Percentiles rank a stretch among this genome's conserved stretches.
phyloP scores from a whole-genome alignment of 1,140 invertebrate species.

The Euborellia annulipes region DNA sequence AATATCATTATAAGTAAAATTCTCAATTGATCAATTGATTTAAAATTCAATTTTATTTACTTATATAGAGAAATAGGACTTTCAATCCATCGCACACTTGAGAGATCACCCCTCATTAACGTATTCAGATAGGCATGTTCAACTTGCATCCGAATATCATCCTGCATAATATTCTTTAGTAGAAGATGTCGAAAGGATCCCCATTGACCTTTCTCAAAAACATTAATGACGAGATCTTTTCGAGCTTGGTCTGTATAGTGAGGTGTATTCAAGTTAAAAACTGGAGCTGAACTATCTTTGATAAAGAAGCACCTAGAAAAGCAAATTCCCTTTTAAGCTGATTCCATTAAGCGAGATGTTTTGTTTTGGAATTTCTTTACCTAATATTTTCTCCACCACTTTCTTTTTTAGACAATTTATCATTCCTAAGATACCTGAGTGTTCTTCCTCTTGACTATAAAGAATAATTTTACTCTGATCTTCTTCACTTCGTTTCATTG shows the following conservation, averaged over 20 bases:
- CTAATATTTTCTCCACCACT: no score
- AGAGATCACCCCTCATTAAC: slow-evolving; percentile 63
- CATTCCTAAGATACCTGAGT: no score
- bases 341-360: not conserved
- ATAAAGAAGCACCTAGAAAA: slow-evolving; percentile 9
- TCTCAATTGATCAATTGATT: no score
- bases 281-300: slow-evolving; percentile 2
- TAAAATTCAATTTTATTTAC: no score
- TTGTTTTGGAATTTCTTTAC: no score
- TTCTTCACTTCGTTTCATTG: no score
- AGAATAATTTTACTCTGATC: no score
- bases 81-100: slow-evolving; percentile 67
- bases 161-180: not conserved
- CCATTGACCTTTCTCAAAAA: slow-evolving; percentile 31
- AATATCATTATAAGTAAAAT: slow-evolving; percentile 5
- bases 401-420: no score
- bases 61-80: no score
- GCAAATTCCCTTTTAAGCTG: not conserved
- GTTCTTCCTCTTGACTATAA: no score
- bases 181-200: slow-evolving; percentile 34
- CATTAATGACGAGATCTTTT: slow-evolving; percentile 35
- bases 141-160: slow-evolving; percentile 16
- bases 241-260: slow-evolving; percentile 34
- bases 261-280: not conserved
- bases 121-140: slow-evolving; percentile 66